Evolutionary conservation across 2,888 invertebrate genomes (phyloP), one percentile per base, ranked within the genome.

Genomic region (Drosophila infuscata): DNA sequence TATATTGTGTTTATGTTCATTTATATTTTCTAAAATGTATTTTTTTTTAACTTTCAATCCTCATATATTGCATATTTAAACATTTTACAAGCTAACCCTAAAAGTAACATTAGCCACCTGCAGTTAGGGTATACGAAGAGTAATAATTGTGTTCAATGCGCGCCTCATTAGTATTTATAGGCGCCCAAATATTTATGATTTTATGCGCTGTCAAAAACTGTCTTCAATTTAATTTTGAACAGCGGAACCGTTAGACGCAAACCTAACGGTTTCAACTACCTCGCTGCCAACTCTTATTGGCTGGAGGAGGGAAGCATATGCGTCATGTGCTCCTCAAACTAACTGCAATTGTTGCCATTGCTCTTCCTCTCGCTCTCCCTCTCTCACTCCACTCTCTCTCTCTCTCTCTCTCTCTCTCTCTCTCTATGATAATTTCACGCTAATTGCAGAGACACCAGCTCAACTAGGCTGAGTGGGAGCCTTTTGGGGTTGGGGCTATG

Each of bases 151-250:
- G 53, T 54, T 59, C 49, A 63, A 60, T 61, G 51, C 38, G 36
- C 62, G 53, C 8, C 72, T 83, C 84, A 88, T 89, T 87, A 82
- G 85, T 70, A 89, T 85, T 85, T 84, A 89, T 76, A 61, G 89
- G 76, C 76, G 76, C 69, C 69, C 60, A 79, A 87, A 60, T 73
- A 74, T 83, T 83, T 79, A 79, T 70, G 76, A 81, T 74, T 80
- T 83, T 71, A 46, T 49, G 63, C 56, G 53, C 64, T 64, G 60
- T 72, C 70, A 70, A 67, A 58, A 64, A 68, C 49, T 60, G 36
- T 49, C 61, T 65, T 32, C 35, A 54, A 78, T 64, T 75, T 63
- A 70, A 74, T 68, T 51, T 38, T 15, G 11, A 51, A 49, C 48
- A 41, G 54, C 66, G 20, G 35, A 66, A 58, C 30, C 46, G 58